phyloP scores from a whole-genome alignment of 2,113 vertebrate species.

The Panthera leo region DNA sequence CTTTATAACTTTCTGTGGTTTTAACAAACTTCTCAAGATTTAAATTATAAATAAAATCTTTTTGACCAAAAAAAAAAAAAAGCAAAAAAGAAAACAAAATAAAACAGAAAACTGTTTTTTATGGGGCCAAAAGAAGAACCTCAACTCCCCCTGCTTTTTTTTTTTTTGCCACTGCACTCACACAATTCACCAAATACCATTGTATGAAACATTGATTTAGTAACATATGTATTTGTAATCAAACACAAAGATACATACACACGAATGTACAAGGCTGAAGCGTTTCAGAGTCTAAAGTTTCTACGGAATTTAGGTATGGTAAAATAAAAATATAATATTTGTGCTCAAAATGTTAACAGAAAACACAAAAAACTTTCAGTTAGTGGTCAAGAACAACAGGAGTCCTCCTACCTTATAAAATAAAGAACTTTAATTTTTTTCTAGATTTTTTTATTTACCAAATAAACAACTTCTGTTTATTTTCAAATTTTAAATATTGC shows the following conservation, averaged over 20 bases:
- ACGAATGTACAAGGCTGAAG: neutral
- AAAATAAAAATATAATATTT: neutral
- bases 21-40: too few species aligned
- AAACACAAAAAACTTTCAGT: neutral
- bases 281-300: neutral
- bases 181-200: neutral
- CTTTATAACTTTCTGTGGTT: too few species aligned
- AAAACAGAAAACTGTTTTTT: neutral
- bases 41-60: too few species aligned
- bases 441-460: constrained; percentile 5
- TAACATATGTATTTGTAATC: neutral
- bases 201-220: neutral
- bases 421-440: neutral
- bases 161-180: neutral
- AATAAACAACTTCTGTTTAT: constrained; percentile 59
- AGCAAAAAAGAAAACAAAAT: too few species aligned
- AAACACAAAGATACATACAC: neutral
- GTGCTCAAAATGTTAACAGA: neutral
- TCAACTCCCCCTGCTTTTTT: accelerated
- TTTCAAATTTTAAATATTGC: constrained; percentile 56
- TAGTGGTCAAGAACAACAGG: neutral
- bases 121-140: neutral
- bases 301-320: neutral
- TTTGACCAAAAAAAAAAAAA: too few species aligned
- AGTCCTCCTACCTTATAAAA: neutral